These are phyloP conservation scores for Drosophila paranaensis DNA, from an alignment of 2,888 invertebrate genomes.

Conservation along the genomic window DNA sequence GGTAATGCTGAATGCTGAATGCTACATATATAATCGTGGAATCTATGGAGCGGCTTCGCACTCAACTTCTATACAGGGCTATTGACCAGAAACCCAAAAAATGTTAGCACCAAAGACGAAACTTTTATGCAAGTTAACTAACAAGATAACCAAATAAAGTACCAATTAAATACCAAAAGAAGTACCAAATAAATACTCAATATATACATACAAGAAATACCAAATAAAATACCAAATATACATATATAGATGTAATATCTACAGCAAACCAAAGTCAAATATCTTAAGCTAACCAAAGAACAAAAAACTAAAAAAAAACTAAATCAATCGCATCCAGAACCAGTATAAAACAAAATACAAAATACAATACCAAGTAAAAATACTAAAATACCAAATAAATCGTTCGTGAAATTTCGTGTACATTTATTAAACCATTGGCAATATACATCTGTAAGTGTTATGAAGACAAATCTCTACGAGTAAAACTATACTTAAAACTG, in stretches of 20 bases:
- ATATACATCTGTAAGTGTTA: constrained; percentile 50
- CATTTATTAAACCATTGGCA: constrained; percentile 47
- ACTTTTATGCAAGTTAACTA: constrained; percentile 25
- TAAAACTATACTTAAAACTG: constrained; percentile 80
- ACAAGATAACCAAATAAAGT: constrained; percentile 26
- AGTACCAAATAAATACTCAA: constrained; percentile 21
- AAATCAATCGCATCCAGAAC: constrained; percentile 16
- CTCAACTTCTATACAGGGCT: constrained; percentile 67
- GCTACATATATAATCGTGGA: not conserved
- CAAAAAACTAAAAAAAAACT: constrained; percentile 7
- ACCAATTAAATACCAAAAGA: constrained; percentile 22
- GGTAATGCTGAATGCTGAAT: constrained; percentile 11
- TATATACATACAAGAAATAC: constrained; percentile 7
- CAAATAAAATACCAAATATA: not conserved
- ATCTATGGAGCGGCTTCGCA: constrained; percentile 33
- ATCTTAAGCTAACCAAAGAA: constrained; percentile 11
- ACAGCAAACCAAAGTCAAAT: constrained; percentile 15
- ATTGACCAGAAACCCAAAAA: constrained; percentile 59
- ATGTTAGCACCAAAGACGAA: constrained; percentile 64
- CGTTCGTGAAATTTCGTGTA: constrained; percentile 36
- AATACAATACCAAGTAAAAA: not conserved
- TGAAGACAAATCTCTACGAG: constrained; percentile 71
- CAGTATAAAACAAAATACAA: not conserved
- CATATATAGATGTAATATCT: constrained; percentile 3
- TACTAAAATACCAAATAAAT: constrained; percentile 3